A percentile compares a stretch with the other conserved stretches of the same genome.
Evolutionary conservation across 2,888 invertebrate species (phyloP).

Genomic region (Caenorhabditis imperialis): DNA sequence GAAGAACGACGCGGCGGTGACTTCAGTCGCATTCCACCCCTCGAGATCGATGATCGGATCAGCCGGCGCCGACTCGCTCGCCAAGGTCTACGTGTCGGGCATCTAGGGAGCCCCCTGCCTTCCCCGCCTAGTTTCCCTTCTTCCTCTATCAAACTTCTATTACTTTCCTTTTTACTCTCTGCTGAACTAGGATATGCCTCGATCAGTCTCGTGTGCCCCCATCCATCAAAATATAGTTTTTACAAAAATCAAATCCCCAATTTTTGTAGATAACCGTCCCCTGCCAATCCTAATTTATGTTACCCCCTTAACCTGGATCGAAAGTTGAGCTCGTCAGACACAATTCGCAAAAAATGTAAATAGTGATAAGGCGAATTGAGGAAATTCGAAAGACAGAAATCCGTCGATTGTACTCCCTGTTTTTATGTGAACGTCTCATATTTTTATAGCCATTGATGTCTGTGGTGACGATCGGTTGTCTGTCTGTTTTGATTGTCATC

Average conservation of each 20-base stretch:
- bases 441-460: too few species aligned
- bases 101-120: slow-evolving; percentile 3
- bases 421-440: too few species aligned
- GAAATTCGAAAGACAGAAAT: slow-evolving; percentile 1
- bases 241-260: slow-evolving; percentile 9
- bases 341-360: too few species aligned
- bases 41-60: slow-evolving; percentile 98
- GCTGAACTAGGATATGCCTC: too few species aligned
- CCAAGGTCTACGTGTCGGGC: slow-evolving; percentile 85
- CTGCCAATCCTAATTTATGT: slow-evolving; percentile 14
- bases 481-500: too few species aligned
- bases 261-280: slow-evolving; percentile 34
- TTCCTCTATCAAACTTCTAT: background rate
- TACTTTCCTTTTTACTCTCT: slow-evolving; percentile 4
- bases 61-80: slow-evolving; percentile 97
- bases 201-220: background rate
- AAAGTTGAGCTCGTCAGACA: slow-evolving; percentile 6
- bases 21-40: slow-evolving; percentile 99
- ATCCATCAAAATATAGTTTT: slow-evolving; percentile 17
- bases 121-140: background rate
- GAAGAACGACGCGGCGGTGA: slow-evolving; percentile 98
- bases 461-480: too few species aligned
- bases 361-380: slow-evolving; percentile 3
- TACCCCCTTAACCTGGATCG: background rate
- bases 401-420: background rate